A percentile compares a stretch with the other conserved stretches of the same genome.
These are phyloP conservation scores for Aphidius ervi DNA, from an alignment of 1,140 invertebrate species.

Conservation along the genomic window DNA sequence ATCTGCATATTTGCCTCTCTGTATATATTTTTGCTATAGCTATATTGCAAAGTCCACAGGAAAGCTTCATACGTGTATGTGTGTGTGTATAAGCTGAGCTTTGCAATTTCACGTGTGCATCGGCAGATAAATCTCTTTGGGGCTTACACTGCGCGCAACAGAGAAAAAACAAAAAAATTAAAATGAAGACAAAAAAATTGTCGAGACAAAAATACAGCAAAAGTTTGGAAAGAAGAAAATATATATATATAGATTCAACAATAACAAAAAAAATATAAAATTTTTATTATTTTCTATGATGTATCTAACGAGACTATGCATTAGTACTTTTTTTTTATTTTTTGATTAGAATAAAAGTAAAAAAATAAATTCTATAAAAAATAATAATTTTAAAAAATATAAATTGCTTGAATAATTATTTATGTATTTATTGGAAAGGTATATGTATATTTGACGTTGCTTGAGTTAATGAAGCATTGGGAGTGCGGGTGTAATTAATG, in stretches of 20 bases:
- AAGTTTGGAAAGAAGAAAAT: too few relatives aligned
- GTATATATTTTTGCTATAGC: neutral
- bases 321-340: too few relatives aligned
- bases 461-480: neutral
- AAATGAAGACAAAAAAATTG: constrained; percentile 17
- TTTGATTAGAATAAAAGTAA: too few relatives aligned
- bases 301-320: too few relatives aligned
- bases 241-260: too few relatives aligned
- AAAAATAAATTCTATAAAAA: too few relatives aligned
- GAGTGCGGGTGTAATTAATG: constrained; percentile 8
- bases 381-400: too few relatives aligned
- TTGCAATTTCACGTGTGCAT: constrained; percentile 27
- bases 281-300: too few relatives aligned
- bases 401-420: too few relatives aligned
- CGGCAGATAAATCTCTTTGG: constrained; percentile 27
- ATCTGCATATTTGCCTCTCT: constrained; percentile 1
- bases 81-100: constrained; percentile 16
- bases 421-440: too few relatives aligned
- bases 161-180: constrained; percentile 10
- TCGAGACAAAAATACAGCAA: neutral
- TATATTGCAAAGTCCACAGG: constrained; percentile 13
- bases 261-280: too few relatives aligned
- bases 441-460: too few relatives aligned
- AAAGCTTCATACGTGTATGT: constrained; percentile 5
- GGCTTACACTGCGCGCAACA: constrained; percentile 12